A percentile compares a stretch with the other conserved stretches of the same genome.
Evolutionary conservation across 2,113 vertebrate genomes (phyloP).

Genomic region (Barnardius zonarius): DNA sequence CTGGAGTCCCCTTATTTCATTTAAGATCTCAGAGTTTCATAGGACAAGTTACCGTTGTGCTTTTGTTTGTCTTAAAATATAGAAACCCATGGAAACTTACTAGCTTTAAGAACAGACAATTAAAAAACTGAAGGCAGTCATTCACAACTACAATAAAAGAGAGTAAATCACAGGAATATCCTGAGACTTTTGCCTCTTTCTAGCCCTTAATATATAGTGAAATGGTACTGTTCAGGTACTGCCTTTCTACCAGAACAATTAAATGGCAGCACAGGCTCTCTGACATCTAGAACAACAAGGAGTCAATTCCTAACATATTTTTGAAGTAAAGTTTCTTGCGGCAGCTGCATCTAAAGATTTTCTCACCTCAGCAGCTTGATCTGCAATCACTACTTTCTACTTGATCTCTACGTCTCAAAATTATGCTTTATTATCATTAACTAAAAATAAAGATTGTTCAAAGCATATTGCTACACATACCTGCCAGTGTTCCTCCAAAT

Average conservation of each 20-base stretch:
- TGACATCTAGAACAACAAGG: not conserved
- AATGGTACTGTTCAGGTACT: not conserved
- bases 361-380: not conserved
- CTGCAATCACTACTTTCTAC: not conserved
- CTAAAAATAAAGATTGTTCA: not conserved
- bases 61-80: not conserved
- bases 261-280: not conserved
- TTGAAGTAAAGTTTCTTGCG: not conserved
- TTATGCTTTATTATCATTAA: not conserved
- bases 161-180: not conserved
- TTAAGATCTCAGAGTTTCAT: not conserved
- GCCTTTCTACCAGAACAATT: not conserved
- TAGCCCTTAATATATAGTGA: not conserved
- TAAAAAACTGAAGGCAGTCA: not conserved
- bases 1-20: not conserved
- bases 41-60: not conserved
- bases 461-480: constrained; percentile 62
- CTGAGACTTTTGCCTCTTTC: not conserved
- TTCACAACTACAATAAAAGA: not conserved
- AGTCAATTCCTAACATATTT: not conserved
- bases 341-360: not conserved
- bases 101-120: not conserved
- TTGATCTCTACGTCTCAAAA: not conserved
- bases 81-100: not conserved
- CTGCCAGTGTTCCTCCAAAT: constrained; percentile 98